These are phyloP conservation scores for Agapornis roseicollis DNA, from an alignment of 2,113 vertebrate species.

Conservation along the genomic window DNA sequence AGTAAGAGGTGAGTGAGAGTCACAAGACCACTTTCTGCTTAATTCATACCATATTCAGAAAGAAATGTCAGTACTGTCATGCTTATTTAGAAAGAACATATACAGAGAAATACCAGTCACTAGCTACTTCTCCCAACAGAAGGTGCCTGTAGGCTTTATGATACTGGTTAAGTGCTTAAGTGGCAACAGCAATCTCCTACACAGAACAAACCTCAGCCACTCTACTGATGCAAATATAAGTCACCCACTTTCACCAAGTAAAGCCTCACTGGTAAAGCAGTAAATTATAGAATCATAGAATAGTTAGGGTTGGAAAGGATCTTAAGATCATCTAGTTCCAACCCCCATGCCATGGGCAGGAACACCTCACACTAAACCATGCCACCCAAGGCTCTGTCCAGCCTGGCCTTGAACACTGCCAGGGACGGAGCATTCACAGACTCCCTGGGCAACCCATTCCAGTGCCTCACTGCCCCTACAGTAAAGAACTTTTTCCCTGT, in stretches of 20 bases:
- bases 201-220: neutral
- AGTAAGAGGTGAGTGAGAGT: neutral
- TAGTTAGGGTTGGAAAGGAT: neutral
- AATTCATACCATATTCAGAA: neutral
- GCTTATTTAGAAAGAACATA: neutral
- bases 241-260: neutral
- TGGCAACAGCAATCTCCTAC: neutral
- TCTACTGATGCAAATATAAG: neutral
- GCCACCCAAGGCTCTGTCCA: neutral
- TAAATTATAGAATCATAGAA: neutral
- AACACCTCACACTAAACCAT: neutral
- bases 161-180: neutral
- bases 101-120: neutral
- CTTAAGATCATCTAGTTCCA: neutral
- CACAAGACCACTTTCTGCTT: neutral
- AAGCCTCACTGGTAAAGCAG: neutral
- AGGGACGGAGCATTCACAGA: neutral
- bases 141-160: neutral
- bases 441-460: neutral
- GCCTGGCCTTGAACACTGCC: neutral
- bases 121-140: neutral
- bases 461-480: neutral
- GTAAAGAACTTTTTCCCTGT: neutral
- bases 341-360: neutral
- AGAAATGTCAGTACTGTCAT: neutral